A percentile compares a stretch with the other conserved stretches of the same genome.
phyloP scores from a whole-genome alignment of 92 coral and sea anemone genomes.

The Galaxea fascicularis region DNA sequence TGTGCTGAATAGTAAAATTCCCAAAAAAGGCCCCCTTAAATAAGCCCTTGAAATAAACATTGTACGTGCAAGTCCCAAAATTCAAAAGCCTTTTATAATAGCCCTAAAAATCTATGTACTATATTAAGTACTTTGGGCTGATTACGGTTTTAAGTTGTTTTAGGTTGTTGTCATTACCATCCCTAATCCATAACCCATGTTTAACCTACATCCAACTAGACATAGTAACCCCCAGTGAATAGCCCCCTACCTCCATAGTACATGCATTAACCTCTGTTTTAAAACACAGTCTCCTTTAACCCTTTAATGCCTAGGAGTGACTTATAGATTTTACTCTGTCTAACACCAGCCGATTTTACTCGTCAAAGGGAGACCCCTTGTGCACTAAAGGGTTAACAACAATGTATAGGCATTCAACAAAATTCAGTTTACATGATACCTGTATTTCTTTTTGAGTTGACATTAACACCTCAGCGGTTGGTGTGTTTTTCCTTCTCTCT shows the following conservation, averaged over 20 bases:
- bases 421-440: conserved; percentile 1
- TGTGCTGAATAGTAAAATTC: neutral
- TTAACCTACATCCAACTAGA: neutral
- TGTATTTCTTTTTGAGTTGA: conserved; percentile 9
- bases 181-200: neutral
- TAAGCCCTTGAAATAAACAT: neutral
- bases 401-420: conserved; percentile 2
- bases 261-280: neutral
- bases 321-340: no score
- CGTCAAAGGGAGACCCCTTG: no score
- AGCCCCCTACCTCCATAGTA: neutral
- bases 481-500: neutral
- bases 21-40: no score
- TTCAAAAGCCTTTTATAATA: neutral
- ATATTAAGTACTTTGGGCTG: neutral
- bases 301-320: no score
- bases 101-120: neutral
- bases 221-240: neutral
- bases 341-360: no score
- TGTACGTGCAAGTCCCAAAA: conserved; percentile 3
- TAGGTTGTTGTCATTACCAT: neutral
- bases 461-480: conserved; percentile 3
- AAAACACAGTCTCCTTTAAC: no score
- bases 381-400: no score
- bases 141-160: no score